Base-by-base conservation (phyloP, 2,113 vertebrate species). In the Pipra filicauda region DNA sequence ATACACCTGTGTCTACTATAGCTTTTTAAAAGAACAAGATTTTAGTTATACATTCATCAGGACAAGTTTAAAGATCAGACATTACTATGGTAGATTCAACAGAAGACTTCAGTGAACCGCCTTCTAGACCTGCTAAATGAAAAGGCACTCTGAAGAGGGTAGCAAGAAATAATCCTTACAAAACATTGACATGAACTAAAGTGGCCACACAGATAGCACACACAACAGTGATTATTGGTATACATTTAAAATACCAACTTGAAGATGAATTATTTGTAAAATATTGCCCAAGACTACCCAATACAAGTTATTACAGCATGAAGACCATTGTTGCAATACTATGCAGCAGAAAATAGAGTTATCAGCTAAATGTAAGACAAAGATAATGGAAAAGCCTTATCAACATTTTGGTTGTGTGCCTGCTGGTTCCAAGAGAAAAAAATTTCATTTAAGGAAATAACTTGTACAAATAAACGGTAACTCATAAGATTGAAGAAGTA, bases 1-100 rank as follows among this genome's bases (percentile, higher is more conserved):
- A 95, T 89, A 96, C 73, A 92, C 88, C 95, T 96, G 91, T 93
- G 64, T 91, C 89, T 96, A 95, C 90, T 95, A 93, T 1, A 96
- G 92, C 91, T 97, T 96, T 94, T 94, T 86, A 83, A 95, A 95
- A 96, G 88, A 91, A 95, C 76, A 96, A 51, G 84, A 89, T 95
- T 97, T 93, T 84, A 93, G 89, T 94, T 87, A 95, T 96, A 98
- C 97, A 98, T 97, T 98, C 96, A 97, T 96, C 89, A 96, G 66
- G 72, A 96, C 92, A 97, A 89, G 46, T 82, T 91, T 64, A 97
- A 88, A 95, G 87, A 93, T 86, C 84, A 96, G 64, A 91, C 86
- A 95, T 54, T 52, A 89, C 48, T 95, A 89, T 13, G 78, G 65
- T 59, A 97, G 64, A 95, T 61, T 96, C 43, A 86, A 95, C 77